These are phyloP conservation scores for Capitulum mitella DNA, from an alignment of 2,888 invertebrate genomes.

Conservation along the genomic window DNA sequence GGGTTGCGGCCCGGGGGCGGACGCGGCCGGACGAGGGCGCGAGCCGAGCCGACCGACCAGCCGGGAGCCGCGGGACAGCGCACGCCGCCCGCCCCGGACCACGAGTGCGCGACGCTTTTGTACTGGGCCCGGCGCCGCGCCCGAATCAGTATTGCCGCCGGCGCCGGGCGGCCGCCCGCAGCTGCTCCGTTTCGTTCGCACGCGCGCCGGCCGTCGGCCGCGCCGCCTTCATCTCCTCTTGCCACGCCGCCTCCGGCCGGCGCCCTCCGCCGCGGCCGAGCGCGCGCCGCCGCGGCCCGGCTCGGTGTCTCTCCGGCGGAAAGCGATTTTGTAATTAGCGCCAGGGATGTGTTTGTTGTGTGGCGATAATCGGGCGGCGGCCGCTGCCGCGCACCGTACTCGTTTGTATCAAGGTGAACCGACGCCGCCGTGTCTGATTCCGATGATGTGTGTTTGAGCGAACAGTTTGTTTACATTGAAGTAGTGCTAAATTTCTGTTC, in stretches of 20 bases:
- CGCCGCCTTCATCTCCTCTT: neutral
- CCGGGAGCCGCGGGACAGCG: no score
- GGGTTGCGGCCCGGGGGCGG: no score
- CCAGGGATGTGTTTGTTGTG: neutral
- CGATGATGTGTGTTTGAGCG: neutral
- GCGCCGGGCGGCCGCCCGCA: no score
- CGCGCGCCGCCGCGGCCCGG: neutral
- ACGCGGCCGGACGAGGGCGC: no score
- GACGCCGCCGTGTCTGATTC: neutral
- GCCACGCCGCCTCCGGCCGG: no score
- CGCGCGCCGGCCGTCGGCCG: neutral
- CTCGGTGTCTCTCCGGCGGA: neutral
- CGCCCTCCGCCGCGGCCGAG: neutral
- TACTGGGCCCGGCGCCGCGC: neutral
- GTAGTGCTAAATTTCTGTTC: conserved; percentile 22
- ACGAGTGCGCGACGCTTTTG: neutral
- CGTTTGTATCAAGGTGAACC: neutral
- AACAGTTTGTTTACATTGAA: conserved; percentile 21
- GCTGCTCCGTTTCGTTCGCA: neutral
- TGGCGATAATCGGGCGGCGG: neutral
- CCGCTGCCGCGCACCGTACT: neutral
- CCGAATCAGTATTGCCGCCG: no score
- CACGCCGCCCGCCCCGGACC: no score
- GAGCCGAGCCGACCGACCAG: no score
- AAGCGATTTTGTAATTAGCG: neutral